These are phyloP conservation scores for Idaea biselata DNA, from an alignment of 2,888 invertebrate species.

Conservation along the genomic window DNA sequence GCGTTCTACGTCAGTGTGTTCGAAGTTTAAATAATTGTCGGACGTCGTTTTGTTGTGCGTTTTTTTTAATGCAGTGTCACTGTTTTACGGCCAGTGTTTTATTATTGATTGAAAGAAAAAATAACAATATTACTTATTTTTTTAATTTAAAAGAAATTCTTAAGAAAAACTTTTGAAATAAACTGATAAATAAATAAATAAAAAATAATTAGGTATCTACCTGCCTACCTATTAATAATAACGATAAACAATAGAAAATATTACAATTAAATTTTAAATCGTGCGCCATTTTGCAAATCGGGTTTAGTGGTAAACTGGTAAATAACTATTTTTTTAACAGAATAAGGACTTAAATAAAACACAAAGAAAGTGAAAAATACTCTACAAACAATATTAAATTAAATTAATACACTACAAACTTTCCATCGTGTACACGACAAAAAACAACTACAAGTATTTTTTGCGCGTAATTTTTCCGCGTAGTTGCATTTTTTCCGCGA, in stretches of 20 bases:
- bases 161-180: not conserved
- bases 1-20: slow-evolving; percentile 64
- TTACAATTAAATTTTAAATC: not conserved
- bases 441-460: slow-evolving; percentile 10
- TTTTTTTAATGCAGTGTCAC: slow-evolving; percentile 33
- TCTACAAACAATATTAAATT: no score
- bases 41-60: slow-evolving; percentile 61
- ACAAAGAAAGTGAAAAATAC: not conserved
- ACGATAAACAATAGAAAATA: no score
- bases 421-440: slow-evolving; percentile 4
- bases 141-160: not conserved
- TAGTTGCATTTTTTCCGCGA: slow-evolving; percentile 27
- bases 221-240: no score
- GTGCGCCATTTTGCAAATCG: no score
- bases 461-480: slow-evolving; percentile 7
- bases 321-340: no score
- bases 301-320: no score
- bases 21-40: slow-evolving; percentile 65
- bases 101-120: not conserved
- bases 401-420: not conserved
- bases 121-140: not conserved
- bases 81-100: slow-evolving; percentile 28
- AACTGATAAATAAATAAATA: no score
- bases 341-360: no score
- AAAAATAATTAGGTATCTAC: no score